Conservation (phyloP, 2,888 invertebrate species). For the Agrochola macilenta region DNA sequence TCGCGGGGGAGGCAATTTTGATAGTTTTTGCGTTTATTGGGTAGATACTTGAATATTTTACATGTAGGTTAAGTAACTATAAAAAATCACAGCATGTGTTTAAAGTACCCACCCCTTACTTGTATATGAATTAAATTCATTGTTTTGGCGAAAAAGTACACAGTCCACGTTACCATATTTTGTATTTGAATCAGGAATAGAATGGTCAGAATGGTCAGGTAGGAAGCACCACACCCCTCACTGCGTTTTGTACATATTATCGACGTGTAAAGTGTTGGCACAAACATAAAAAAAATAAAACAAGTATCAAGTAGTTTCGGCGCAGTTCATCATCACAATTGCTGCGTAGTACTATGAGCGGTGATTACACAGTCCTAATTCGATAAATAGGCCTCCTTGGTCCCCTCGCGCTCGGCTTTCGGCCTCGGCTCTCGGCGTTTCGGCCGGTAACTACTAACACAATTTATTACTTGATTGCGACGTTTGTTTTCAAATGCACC, state of each 20-base stretch:
- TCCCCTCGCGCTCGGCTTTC: constrained; percentile 59
- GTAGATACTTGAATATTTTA: neutral
- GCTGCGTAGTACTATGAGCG: constrained; percentile 76
- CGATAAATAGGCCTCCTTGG: constrained; percentile 81
- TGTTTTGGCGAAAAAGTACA: neutral
- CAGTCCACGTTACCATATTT: neutral
- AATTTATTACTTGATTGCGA: constrained; percentile 85
- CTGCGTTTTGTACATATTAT: neutral
- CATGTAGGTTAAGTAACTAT: neutral
- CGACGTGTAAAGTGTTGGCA: neutral
- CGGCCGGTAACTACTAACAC: constrained; percentile 74
- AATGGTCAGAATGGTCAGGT: neutral
- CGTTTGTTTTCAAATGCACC: constrained; percentile 77
- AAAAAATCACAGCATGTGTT: neutral
- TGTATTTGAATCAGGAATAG: neutral
- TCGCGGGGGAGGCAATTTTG: constrained; percentile 49
- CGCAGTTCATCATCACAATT: constrained; percentile 67
- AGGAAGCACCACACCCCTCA: neutral
- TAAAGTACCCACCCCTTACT: no score
- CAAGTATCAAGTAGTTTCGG: constrained; percentile 69
- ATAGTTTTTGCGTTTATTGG: constrained; percentile 61
- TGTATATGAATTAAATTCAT: neutral
- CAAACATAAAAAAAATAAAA: neutral
- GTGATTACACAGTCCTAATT: constrained; percentile 87
- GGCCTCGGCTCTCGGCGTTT: constrained; percentile 52